phyloP scores from a whole-genome alignment of 2,888 invertebrate species.

The Apantesis nais region DNA sequence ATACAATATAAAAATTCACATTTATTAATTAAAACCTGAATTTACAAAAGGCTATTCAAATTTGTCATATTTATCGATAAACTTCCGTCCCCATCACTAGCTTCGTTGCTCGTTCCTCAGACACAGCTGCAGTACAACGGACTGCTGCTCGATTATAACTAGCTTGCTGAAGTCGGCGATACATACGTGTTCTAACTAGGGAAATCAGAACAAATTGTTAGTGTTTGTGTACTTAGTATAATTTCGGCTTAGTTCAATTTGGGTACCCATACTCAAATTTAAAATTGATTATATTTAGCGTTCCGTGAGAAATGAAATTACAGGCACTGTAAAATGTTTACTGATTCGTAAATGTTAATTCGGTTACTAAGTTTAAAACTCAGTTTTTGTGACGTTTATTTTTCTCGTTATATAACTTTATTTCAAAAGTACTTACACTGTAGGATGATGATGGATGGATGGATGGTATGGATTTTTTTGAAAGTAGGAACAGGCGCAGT shows the following conservation, averaged over 20 bases:
- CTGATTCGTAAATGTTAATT: too few species aligned
- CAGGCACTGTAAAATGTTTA: not conserved
- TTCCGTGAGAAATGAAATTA: not conserved
- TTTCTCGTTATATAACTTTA: too few species aligned
- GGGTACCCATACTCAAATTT: not conserved
- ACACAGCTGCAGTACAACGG: constrained; percentile 74
- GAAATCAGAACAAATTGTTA: constrained; percentile 1
- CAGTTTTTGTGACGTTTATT: too few species aligned
- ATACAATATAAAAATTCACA: not conserved
- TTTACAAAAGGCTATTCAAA: too few species aligned
- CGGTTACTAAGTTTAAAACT: too few species aligned
- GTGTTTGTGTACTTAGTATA: not conserved
- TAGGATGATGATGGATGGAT: too few species aligned
- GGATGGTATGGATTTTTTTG: too few species aligned
- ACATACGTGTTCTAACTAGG: constrained; percentile 32
- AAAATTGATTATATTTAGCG: not conserved
- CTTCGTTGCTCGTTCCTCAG: constrained; percentile 66
- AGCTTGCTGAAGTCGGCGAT: constrained; percentile 61
- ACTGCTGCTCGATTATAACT: constrained; percentile 73
- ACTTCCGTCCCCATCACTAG: constrained; percentile 44
- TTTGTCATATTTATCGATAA: constrained; percentile 14
- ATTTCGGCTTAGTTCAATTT: not conserved
- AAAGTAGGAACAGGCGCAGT: too few species aligned
- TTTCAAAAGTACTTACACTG: too few species aligned
- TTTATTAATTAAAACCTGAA: not conserved